A percentile compares a stretch with the other conserved stretches of the same genome.
phyloP scores from a whole-genome alignment of 2,113 vertebrate species.

The Syrmaticus mikado region DNA sequence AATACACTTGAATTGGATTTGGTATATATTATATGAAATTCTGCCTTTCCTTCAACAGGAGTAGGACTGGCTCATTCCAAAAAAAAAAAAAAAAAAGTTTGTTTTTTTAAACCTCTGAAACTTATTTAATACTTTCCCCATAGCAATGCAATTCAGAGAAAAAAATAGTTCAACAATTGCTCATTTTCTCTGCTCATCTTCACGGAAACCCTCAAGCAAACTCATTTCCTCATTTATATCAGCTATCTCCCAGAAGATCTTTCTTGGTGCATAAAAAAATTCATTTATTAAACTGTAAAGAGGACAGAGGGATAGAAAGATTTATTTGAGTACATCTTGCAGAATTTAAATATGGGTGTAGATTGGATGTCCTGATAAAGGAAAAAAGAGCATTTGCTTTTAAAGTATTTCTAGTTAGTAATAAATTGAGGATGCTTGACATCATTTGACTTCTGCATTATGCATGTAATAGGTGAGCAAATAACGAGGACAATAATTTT shows the following conservation, averaged over 20 bases:
- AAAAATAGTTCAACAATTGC: not conserved
- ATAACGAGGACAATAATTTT: not conserved
- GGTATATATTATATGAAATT: not conserved
- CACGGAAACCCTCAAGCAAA: not conserved
- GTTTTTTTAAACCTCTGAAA: not conserved
- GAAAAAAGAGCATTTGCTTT: not conserved
- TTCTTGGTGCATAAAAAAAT: not conserved
- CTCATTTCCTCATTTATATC: constrained; percentile 26
- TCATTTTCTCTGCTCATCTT: constrained; percentile 40
- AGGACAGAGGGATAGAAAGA: not conserved
- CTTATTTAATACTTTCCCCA: constrained; percentile 20
- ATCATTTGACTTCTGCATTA: not conserved
- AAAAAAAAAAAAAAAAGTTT: not conserved
- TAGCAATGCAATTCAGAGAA: not conserved
- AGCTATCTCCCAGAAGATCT: not conserved
- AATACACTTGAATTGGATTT: constrained; percentile 8
- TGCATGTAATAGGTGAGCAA: not conserved
- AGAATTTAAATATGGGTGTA: not conserved
- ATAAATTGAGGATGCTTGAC: not conserved
- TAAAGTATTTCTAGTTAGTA: not conserved
- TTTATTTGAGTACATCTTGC: not conserved
- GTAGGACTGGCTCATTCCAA: not conserved
- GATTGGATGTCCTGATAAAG: not conserved
- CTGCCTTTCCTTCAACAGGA: not conserved
- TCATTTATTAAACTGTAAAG: constrained; percentile 28